Conservation (phyloP, 2,888 invertebrate species). For the Philereme transversata region DNA sequence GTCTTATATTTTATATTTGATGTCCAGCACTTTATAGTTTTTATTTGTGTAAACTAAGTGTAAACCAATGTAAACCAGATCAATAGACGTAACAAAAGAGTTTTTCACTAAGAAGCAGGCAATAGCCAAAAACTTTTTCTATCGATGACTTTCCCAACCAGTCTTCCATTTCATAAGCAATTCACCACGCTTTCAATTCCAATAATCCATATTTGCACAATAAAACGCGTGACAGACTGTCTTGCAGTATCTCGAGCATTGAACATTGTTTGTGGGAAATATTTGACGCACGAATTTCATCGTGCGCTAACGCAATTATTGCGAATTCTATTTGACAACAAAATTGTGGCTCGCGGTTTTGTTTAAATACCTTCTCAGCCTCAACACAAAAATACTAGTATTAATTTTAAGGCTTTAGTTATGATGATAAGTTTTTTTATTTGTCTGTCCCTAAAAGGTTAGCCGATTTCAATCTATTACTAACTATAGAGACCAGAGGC, state of each 20-base stretch:
- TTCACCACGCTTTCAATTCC: conserved; percentile 71
- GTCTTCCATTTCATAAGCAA: conserved; percentile 67
- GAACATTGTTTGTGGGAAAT: conserved; percentile 19
- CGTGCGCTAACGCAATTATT: conserved; percentile 22
- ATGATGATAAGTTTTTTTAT: too few species aligned
- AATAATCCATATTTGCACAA: conserved; percentile 60
- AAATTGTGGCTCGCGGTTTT: conserved; percentile 22
- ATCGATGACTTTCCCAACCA: conserved; percentile 56
- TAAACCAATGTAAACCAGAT: background rate
- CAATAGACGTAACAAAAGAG: background rate
- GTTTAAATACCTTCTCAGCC: conserved; percentile 10
- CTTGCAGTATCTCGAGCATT: conserved; percentile 24
- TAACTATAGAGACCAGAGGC: too few species aligned
- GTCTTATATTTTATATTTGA: too few species aligned
- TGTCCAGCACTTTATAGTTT: too few species aligned
- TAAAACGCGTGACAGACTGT: conserved; percentile 57
- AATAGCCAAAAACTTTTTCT: conserved; percentile 23
- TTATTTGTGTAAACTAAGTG: too few species aligned
- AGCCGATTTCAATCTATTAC: too few species aligned
- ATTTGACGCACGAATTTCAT: conserved; percentile 28
- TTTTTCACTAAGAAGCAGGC: conserved; percentile 29
- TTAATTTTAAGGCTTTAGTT: too few species aligned
- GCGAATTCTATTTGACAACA: conserved; percentile 20
- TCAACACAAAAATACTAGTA: too few species aligned
- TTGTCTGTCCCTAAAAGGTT: too few species aligned